Conservation (phyloP, 1,140 invertebrate species). For the Pomacea maculata region DNA sequence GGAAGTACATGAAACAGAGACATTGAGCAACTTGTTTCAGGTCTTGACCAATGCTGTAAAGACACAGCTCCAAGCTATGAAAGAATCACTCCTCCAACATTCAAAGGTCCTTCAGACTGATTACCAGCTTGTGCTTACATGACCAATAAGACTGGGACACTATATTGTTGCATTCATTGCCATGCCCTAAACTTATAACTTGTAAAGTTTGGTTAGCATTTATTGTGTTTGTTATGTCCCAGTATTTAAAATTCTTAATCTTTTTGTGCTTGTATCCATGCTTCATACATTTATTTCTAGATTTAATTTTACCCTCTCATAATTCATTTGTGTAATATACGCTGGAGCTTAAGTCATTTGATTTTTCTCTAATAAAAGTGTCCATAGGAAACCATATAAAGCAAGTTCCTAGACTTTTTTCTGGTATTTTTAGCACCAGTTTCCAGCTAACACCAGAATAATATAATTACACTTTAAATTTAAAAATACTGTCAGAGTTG, state of each 20-base stretch:
- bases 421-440: too few relatives aligned
- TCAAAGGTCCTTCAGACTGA: conserved; percentile 47
- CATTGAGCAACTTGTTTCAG: conserved; percentile 31
- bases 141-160: too few relatives aligned
- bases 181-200: background rate
- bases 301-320: too few relatives aligned
- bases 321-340: too few relatives aligned
- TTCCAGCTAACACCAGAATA: too few relatives aligned
- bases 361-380: too few relatives aligned
- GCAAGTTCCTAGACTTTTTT: too few relatives aligned
- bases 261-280: background rate
- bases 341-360: too few relatives aligned
- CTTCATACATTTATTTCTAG: background rate
- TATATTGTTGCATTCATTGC: too few relatives aligned
- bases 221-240: background rate
- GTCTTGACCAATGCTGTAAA: conserved; percentile 37
- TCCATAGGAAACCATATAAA: too few relatives aligned
- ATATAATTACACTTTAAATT: too few relatives aligned
- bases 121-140: background rate
- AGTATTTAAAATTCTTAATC: background rate
- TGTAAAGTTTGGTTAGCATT: background rate
- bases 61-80: conserved; percentile 50
- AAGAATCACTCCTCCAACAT: conserved; percentile 36
- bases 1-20: conserved; percentile 70
- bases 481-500: too few relatives aligned